Percentiles rank a stretch among this genome's conserved stretches.
phyloP scores from a whole-genome alignment of 2,113 vertebrate genomes.

The Gymnocephalus cernua region DNA sequence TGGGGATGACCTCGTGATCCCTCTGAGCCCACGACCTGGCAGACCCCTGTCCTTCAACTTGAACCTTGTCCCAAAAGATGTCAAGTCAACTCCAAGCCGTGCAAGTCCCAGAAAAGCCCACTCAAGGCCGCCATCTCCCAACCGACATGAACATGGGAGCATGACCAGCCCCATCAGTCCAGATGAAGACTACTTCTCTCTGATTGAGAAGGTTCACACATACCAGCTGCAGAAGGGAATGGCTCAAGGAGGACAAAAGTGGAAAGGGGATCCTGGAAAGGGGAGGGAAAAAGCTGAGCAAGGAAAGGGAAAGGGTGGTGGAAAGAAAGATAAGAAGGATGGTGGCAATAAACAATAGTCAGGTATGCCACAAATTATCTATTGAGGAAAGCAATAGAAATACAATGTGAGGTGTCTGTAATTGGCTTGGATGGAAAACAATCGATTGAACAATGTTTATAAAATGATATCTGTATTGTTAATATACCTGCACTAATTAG shows the following conservation, averaged over 20 bases:
- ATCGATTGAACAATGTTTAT: not conserved
- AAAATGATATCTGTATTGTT: constrained; percentile 24
- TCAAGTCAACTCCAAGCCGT: constrained; percentile 44
- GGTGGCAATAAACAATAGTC: constrained; percentile 52
- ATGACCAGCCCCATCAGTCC: constrained; percentile 44
- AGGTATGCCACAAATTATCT: not conserved
- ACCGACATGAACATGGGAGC: constrained; percentile 14
- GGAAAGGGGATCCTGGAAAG: constrained; percentile 44
- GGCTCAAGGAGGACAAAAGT: constrained; percentile 51
- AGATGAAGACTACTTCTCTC: constrained; percentile 75
- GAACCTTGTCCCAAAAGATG: constrained; percentile 73
- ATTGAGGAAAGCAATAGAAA: not conserved
- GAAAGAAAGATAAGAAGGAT: constrained; percentile 75
- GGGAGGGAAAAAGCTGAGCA: constrained; percentile 51
- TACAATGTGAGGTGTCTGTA: constrained; percentile 1
- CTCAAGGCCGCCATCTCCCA: constrained; percentile 68
- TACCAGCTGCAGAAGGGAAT: constrained; percentile 68
- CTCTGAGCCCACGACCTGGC: constrained; percentile 68
- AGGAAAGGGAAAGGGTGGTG: constrained; percentile 63
- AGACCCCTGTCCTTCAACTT: constrained; percentile 75
- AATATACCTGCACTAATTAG: not conserved
- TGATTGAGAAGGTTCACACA: constrained; percentile 78
- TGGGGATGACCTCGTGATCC: constrained; percentile 78
- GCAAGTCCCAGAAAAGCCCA: constrained; percentile 50
- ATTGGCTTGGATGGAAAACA: not conserved